Evolutionary conservation across 2,797 vertebrate species (phyloP), one percentile per base, ranked within the genome.

Genomic region (Champsocephalus esox): DNA sequence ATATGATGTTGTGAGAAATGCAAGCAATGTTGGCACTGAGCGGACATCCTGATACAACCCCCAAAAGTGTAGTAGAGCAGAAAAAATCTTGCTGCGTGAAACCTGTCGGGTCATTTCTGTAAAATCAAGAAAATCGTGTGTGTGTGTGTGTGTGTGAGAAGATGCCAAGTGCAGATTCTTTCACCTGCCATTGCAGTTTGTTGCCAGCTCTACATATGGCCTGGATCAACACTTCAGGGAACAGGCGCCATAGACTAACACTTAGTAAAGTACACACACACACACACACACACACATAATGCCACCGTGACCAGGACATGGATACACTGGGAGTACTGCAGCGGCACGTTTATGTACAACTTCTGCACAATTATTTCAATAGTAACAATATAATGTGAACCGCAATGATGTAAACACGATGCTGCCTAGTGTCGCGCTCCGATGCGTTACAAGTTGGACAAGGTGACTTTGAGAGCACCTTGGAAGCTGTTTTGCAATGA

Each of bases 51-150:
- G 85, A 88, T 84, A 64, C 81, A 84, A 68, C 79, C 88, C 66
- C 85, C 81, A 79, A 80, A 88, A 90, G 89, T 79, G 87, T 83
- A 91, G 72, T 59, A 85, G 84, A 93, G 93, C 93, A 93, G 90
- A 92, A 94, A 94, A 87, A 82, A 75, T 90, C 93, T 92, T 73
- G 87, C 92, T 91, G 91, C 64, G 93, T 84, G 81, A 93, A 95
- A 93, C 84, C 93, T 93, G 94, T 92, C 89, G 50, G 90, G 87
- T 91, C 83, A 89, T 89, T 93, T 91, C 87, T 87, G 87, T 87
- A 86, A 70, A 73, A 85, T 82, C 77, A 76, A 73, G 68, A 82
- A 74, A 69, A 77, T 77, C 78, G 58, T 69, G 77, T 79, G 28
- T 4, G 28, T 75, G 56, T 79, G 51, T 73, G 48, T 72, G 73